Evolutionary conservation across 1,140 invertebrate genomes (phyloP).

Genomic region (Habropoda laboriosa): DNA sequence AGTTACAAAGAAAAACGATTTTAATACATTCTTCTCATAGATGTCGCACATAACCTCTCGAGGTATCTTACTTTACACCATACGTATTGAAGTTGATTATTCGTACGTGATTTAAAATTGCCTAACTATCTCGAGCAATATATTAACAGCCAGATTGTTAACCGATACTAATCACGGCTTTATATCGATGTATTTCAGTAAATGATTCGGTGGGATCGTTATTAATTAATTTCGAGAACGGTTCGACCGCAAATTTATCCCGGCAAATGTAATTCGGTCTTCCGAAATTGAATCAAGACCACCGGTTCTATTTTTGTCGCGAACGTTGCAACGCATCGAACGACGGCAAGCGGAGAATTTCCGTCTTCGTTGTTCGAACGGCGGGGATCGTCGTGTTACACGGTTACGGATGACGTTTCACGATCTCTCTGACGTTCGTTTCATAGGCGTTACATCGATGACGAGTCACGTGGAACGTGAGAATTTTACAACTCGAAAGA

Average conservation of each 20-base stretch:
- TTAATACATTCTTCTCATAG: too few species aligned
- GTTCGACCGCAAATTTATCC: background rate
- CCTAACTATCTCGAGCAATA: background rate
- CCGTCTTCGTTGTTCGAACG: background rate
- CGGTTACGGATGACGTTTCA: background rate
- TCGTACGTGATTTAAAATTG: background rate
- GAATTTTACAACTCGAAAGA: slow-evolving; percentile 6
- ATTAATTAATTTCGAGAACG: slow-evolving; percentile 19
- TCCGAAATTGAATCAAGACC: slow-evolving; percentile 21
- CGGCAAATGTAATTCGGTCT: background rate
- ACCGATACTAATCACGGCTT: background rate
- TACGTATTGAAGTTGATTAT: too few species aligned
- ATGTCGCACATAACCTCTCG: too few species aligned
- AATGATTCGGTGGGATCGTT: background rate
- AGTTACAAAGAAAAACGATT: too few species aligned
- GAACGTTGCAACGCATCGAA: background rate
- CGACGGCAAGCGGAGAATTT: background rate
- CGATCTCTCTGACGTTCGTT: background rate
- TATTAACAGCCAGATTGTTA: background rate
- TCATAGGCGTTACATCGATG: background rate
- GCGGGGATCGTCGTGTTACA: background rate
- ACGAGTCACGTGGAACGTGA: background rate
- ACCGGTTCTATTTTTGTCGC: slow-evolving; percentile 14
- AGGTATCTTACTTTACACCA: too few species aligned
- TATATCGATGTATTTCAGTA: background rate